Evolutionary conservation across 1,140 invertebrate species (phyloP), one percentile per base, ranked within the genome.

Genomic region (Oncopeltus fasciatus): DNA sequence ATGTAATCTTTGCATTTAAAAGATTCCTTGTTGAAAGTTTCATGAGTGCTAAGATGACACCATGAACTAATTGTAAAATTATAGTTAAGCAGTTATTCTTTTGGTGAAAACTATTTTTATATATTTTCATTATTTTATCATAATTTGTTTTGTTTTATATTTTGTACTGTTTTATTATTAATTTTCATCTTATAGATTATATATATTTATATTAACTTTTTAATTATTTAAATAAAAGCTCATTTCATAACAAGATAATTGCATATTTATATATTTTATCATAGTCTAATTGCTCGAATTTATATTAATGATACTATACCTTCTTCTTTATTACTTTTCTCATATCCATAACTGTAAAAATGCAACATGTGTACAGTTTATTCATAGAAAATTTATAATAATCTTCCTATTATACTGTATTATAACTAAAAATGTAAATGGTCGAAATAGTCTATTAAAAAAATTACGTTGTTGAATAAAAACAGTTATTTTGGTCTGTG

Each of bases 401-500:
- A 53, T 24, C 49, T 24, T 53, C 26, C 20, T 53, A 26, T 53
- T 53, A 53, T 26, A 18, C 26, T 53, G 49, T 53, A 53, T 53
- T 53, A 53, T 53, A 53, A 53, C 24, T 24, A 24, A 53, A 38
- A 24, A 24, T 53, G 49, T 53, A 53, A 53, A 53, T 53, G 20
- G 49, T 53, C 49, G 26, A 53, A 53, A 53, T 53, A 53, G 18
- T 53, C 18, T 53, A 53, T 53, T 53, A 24, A 24, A 27, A 53
- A 53, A 53, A 53, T 27, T 38, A 53, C 26, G 49, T 53, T 53
- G 49, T 53, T 53, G 24, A 53, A 53, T 53, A 53, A 53, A 53
- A 24, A 16, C 49, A 53, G 49, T 53, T 53, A 53, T 53, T 53
- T 53, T 53, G 20, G 49, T 53, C 44, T 46, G 18, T n/a, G 16